These are phyloP conservation scores for Caenorhabditis brenneri DNA, from an alignment of 1,140 invertebrate genomes.

Conservation along the genomic window DNA sequence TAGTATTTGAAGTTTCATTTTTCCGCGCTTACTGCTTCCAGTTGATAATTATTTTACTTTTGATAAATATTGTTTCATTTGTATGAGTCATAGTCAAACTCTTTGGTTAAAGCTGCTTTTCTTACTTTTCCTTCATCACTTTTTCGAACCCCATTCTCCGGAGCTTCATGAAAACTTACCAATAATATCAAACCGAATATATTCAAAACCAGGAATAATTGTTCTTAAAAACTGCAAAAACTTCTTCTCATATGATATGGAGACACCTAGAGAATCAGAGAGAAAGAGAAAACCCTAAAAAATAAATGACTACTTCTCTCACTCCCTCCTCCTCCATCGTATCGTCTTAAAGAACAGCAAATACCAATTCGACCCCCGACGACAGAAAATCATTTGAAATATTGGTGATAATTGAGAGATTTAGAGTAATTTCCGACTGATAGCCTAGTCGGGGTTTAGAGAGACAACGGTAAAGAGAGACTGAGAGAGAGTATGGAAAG, in stretches of 20 bases:
- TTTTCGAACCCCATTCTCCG: too few relatives aligned
- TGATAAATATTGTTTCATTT: too few relatives aligned
- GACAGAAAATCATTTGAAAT: not conserved
- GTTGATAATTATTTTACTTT: too few relatives aligned
- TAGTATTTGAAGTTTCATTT: too few relatives aligned
- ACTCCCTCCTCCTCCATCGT: not conserved
- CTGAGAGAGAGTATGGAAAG: not conserved
- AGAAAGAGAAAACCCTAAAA: not conserved
- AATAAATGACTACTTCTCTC: not conserved
- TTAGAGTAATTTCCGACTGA: not conserved
- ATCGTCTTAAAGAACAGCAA: conserved; percentile 31
- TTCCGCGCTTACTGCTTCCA: too few relatives aligned
- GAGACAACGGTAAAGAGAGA: not conserved
- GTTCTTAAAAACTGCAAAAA: not conserved
- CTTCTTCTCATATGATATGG: not conserved
- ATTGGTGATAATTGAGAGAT: not conserved
- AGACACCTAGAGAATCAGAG: not conserved
- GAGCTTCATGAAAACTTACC: too few relatives aligned
- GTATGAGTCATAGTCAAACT: too few relatives aligned
- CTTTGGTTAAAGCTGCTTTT: too few relatives aligned
- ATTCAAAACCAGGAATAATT: too few relatives aligned
- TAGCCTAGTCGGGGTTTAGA: not conserved
- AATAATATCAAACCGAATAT: too few relatives aligned
- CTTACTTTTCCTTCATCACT: too few relatives aligned
- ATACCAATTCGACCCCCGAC: conserved; percentile 9